phyloP scores from a whole-genome alignment of 1,140 invertebrate species.

The Lerema accius region DNA sequence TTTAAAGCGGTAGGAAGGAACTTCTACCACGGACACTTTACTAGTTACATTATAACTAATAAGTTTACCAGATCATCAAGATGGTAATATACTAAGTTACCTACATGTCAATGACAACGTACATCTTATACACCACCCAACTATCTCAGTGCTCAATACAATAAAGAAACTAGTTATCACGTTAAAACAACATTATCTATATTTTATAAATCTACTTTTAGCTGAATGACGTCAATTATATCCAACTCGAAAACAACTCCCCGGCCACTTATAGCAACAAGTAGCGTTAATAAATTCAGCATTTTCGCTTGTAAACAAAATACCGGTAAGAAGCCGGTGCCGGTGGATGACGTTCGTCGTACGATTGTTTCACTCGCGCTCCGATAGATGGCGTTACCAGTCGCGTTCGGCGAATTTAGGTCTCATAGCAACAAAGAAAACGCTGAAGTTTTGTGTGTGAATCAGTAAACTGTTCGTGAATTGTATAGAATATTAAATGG shows the following conservation, averaged over 20 bases:
- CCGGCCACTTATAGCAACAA: slow-evolving; percentile 17
- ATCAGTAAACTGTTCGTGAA: background rate
- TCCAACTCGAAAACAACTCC: slow-evolving; percentile 18
- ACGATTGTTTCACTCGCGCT: background rate
- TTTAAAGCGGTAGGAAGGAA: too few relatives aligned
- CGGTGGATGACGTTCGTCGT: slow-evolving; percentile 15
- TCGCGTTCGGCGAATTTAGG: background rate
- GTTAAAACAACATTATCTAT: background rate
- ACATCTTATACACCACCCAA: background rate
- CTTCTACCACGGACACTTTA: too few relatives aligned
- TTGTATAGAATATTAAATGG: background rate
- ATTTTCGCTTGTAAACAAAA: slow-evolving; percentile 22
- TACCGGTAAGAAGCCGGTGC: slow-evolving; percentile 5
- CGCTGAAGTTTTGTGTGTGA: too few relatives aligned
- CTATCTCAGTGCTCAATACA: too few relatives aligned
- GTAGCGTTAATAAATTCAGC: slow-evolving; percentile 16
- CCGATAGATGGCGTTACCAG: slow-evolving; percentile 16
- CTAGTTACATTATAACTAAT: too few relatives aligned
- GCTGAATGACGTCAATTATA: background rate
- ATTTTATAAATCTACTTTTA: slow-evolving; percentile 4
- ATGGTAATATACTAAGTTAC: too few relatives aligned
- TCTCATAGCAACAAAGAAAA: slow-evolving; percentile 17
- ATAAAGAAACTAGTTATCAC: background rate
- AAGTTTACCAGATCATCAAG: too few relatives aligned
- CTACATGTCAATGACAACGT: too few relatives aligned